These are phyloP conservation scores for Lemur catta DNA, from an alignment of 2,797 vertebrate genomes.

Conservation along the genomic window DNA sequence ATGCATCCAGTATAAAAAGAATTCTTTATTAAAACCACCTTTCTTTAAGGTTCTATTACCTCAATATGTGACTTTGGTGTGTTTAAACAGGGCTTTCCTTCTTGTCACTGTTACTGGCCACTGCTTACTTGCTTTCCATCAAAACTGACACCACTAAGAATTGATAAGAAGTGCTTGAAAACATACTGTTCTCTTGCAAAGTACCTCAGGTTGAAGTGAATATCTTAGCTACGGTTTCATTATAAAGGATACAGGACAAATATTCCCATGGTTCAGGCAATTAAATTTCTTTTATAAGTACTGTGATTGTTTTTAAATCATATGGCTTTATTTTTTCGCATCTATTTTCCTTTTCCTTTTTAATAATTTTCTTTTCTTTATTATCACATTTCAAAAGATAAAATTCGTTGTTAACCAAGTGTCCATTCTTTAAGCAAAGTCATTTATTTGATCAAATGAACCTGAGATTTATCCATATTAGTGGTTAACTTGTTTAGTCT, in stretches of 20 bases:
- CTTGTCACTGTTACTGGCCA: constrained; percentile 68
- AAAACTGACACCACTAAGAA: constrained; percentile 53
- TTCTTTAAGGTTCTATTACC: constrained; percentile 81
- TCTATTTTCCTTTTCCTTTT: not conserved
- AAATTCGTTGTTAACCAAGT: not conserved
- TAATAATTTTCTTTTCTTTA: not conserved
- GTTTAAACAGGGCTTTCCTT: constrained; percentile 66
- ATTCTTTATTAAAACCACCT: constrained; percentile 87
- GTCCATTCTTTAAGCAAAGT: not conserved
- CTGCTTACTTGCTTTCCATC: constrained; percentile 57
- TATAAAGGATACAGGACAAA: not conserved
- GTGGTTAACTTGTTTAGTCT: not conserved
- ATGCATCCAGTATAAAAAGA: constrained; percentile 80
- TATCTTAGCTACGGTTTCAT: constrained; percentile 28
- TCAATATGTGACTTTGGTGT: constrained; percentile 78
- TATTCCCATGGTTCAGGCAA: not conserved
- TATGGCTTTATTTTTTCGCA: not conserved
- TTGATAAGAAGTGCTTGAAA: not conserved
- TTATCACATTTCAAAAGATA: not conserved
- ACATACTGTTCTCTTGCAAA: constrained; percentile 12
- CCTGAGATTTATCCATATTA: not conserved
- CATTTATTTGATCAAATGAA: constrained; percentile 23
- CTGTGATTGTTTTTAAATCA: not conserved
- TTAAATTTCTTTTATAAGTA: not conserved
- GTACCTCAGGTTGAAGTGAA: not conserved